Evolutionary conservation across 2,888 invertebrate species (phyloP).

Genomic region (Cephus spinipes): DNA sequence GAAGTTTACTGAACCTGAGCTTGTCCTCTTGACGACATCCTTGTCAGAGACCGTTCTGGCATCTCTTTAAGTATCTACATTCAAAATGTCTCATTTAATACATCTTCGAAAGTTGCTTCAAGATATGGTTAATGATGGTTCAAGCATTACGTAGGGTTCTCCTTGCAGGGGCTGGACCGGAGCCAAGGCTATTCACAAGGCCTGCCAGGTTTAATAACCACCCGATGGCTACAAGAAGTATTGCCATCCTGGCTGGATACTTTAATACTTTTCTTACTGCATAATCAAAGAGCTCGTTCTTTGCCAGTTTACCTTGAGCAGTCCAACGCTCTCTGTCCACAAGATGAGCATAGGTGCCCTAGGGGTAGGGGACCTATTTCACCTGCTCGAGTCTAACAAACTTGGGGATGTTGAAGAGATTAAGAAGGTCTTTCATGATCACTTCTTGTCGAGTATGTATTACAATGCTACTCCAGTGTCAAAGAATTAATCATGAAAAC

Average conservation of each 20-base stretch:
- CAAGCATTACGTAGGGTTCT: not conserved
- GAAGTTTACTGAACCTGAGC: not conserved
- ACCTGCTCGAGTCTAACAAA: constrained; percentile 78
- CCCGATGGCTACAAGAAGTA: constrained; percentile 31
- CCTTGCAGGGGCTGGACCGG: constrained; percentile 26
- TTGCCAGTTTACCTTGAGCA: constrained; percentile 11
- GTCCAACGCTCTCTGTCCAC: constrained; percentile 25
- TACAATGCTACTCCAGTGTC: constrained; percentile 6
- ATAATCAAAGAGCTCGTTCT: constrained; percentile 6
- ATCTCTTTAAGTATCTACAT: not conserved
- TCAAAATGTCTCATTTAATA: not conserved
- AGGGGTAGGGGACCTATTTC: constrained; percentile 72
- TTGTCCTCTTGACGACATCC: not conserved
- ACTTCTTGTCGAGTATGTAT: constrained; percentile 78
- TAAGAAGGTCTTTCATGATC: constrained; percentile 77
- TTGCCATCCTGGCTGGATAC: constrained; percentile 20
- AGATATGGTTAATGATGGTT: not conserved
- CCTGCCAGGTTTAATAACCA: constrained; percentile 34
- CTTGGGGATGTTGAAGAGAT: constrained; percentile 75
- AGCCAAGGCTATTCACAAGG: constrained; percentile 26
- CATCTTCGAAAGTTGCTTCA: not conserved
- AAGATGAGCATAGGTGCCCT: constrained; percentile 49
- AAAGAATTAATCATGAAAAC: constrained; percentile 5
- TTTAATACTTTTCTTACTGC: constrained; percentile 4
- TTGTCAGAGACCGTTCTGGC: not conserved